Evolutionary conservation across 92 coral and sea anemone genomes (phyloP).

Genomic region (Actinernus sp.): DNA sequence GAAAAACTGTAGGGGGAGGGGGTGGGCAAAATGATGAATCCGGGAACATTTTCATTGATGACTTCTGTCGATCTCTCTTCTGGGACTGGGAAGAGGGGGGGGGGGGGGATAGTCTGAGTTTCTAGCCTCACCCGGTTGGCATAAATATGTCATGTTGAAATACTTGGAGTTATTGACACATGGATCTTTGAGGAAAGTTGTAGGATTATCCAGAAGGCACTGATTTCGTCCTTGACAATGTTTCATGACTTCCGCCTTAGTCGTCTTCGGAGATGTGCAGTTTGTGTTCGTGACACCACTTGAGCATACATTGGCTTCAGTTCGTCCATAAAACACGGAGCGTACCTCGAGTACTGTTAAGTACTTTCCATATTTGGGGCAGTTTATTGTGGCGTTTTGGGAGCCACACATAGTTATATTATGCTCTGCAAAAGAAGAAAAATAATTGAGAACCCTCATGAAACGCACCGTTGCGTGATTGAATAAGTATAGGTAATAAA

Average conservation of each 20-base stretch:
- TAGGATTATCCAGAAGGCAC: constrained; percentile 35
- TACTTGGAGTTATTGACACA: constrained; percentile 42
- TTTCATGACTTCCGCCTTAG: constrained; percentile 39
- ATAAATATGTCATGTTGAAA: constrained; percentile 60
- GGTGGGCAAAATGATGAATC: no score
- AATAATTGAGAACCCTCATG: no score
- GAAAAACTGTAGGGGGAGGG: no score
- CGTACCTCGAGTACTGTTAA: constrained; percentile 69
- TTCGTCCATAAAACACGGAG: constrained; percentile 56
- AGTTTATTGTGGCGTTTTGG: constrained; percentile 22
- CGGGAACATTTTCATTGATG: no score
- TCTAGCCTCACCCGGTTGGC: constrained; percentile 60
- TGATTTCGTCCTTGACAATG: constrained; percentile 57
- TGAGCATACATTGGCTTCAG: constrained; percentile 9
- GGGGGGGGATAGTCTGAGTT: no score
- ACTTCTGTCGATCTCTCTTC: no score
- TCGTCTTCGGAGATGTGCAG: constrained; percentile 42
- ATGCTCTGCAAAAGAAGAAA: constrained; percentile 47
- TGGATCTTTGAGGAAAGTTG: constrained; percentile 36
- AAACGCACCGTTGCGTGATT: no score
- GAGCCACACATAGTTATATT: constrained; percentile 15
- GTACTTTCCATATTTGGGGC: constrained; percentile 24
- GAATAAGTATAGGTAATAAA: no score
- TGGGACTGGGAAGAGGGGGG: no score
- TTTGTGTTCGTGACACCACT: neutral